Conservation (phyloP, 1,140 invertebrate genomes). For the Lepidotrigona ventralis region DNA sequence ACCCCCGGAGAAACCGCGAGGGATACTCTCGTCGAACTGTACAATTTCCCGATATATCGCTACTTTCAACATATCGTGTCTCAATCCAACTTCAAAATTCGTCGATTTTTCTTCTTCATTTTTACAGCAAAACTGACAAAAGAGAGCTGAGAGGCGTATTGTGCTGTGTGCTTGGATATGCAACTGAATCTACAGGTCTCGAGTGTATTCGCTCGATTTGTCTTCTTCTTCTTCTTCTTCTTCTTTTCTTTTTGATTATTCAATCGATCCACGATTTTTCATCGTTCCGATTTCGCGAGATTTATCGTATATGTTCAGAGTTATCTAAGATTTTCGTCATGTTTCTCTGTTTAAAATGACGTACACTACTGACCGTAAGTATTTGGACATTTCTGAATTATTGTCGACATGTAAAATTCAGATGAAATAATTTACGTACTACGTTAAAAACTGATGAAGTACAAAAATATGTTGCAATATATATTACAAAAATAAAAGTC, state of each 20-base stretch:
- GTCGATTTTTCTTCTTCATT: not conserved
- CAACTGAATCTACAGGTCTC: constrained; percentile 1
- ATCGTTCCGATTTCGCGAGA: not conserved
- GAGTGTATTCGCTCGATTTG: not conserved
- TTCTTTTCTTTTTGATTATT: not conserved
- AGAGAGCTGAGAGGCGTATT: constrained; percentile 1
- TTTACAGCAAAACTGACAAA: constrained; percentile 17
- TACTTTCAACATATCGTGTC: not conserved
- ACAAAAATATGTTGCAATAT: too few species aligned
- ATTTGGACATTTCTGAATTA: not conserved
- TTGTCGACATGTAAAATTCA: too few species aligned
- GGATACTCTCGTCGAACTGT: constrained; percentile 1
- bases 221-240: not conserved
- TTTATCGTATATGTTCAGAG: constrained; percentile 27
- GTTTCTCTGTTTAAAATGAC: not conserved
- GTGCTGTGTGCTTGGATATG: not conserved
- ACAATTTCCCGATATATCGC: constrained; percentile 2
- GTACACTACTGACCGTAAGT: not conserved
- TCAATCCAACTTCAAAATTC: not conserved
- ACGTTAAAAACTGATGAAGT: not conserved
- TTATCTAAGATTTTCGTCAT: not conserved
- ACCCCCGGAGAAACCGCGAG: not conserved
- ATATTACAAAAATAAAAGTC: too few species aligned
- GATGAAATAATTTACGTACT: not conserved
- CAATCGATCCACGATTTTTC: not conserved